Conservation (phyloP, 1,140 invertebrate genomes). For the Macrobrachium rosenbergii region DNA sequence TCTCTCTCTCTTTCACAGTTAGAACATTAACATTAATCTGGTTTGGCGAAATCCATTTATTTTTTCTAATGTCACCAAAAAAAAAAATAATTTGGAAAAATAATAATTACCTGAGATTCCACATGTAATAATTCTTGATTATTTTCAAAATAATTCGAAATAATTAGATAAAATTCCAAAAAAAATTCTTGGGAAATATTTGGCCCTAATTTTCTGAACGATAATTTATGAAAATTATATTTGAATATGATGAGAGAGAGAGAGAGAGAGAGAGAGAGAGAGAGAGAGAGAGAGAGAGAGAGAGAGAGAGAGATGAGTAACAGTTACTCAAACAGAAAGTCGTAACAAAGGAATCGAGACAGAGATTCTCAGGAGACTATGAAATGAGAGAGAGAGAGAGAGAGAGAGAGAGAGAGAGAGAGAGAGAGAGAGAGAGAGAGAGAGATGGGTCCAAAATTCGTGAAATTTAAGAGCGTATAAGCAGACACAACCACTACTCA, state of each 20-base stretch:
- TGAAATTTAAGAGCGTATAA: too few species aligned
- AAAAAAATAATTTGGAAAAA: too few species aligned
- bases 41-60: too few species aligned
- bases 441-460: not conserved
- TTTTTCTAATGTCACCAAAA: too few species aligned
- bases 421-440: not conserved
- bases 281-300: not conserved
- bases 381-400: not conserved
- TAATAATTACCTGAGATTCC: too few species aligned
- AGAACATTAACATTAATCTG: too few species aligned
- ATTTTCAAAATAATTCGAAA: too few species aligned
- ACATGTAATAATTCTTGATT: too few species aligned
- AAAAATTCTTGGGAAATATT: not conserved
- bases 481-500: too few species aligned
- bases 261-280: not conserved
- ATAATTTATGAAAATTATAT: not conserved
- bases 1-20: not conserved
- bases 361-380: not conserved
- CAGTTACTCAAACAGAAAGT: not conserved
- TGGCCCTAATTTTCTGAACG: not conserved
- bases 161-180: too few species aligned
- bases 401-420: not conserved
- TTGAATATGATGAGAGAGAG: not conserved
- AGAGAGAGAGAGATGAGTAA: not conserved
- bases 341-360: not conserved